These are phyloP conservation scores for Dynastes tityus DNA, from an alignment of 2,888 invertebrate genomes.

Conservation along the genomic window DNA sequence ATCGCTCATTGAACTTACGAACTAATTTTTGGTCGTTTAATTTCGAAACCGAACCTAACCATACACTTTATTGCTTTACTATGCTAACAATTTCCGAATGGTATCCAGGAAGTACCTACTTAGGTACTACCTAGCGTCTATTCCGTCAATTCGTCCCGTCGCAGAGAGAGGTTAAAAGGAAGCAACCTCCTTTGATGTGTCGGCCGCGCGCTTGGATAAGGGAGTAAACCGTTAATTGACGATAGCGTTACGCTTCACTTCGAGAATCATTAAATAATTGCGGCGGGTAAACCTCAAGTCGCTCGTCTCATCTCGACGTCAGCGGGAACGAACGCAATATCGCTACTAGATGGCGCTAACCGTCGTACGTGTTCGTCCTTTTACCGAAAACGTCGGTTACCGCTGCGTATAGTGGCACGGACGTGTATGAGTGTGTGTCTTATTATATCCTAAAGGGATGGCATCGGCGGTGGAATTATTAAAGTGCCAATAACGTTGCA, in stretches of 20 bases:
- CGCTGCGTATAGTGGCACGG: neutral
- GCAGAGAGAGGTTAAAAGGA: conserved; percentile 22
- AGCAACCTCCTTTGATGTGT: conserved; percentile 28
- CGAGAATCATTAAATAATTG: conserved; percentile 46
- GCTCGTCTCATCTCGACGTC: conserved; percentile 7
- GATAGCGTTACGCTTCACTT: conserved; percentile 38
- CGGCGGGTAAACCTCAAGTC: conserved; percentile 37
- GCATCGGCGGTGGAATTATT: conserved; percentile 2
- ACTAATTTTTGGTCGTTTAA: too few relatives aligned
- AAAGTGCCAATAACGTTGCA: conserved; percentile 24
- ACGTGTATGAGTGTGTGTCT: neutral
- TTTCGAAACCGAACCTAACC: neutral
- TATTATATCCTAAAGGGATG: neutral
- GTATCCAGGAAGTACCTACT: neutral
- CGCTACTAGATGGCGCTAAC: conserved; percentile 3
- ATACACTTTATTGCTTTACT: conserved; percentile 6
- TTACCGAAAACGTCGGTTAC: neutral
- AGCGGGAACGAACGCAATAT: too few relatives aligned
- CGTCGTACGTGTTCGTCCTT: neutral
- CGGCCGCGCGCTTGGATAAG: conserved; percentile 19
- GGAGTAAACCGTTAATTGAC: conserved; percentile 43
- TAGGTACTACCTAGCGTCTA: neutral
- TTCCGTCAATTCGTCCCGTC: neutral
- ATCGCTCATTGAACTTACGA: too few relatives aligned
- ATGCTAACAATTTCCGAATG: neutral